Evolutionary conservation across 2,113 vertebrate species (phyloP), one percentile per base, ranked within the genome.

Genomic region (Myanophis thanlyinensis): DNA sequence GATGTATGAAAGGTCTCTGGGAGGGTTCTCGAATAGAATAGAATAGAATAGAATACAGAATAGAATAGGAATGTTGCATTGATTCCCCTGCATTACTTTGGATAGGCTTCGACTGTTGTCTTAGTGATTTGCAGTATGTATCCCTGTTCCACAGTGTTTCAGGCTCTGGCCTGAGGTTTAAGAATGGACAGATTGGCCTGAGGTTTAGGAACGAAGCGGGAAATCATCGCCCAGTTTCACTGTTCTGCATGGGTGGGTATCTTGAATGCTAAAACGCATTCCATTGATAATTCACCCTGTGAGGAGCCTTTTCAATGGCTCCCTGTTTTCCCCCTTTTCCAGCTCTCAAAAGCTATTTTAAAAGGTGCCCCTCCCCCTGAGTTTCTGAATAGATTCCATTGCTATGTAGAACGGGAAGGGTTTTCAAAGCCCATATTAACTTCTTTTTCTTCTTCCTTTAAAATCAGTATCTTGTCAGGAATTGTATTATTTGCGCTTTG

Each of bases 231-330:
- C 97, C 96, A 95, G 98, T 97, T 98, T 97, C 98, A 97, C 97
- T 98, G 97, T 98, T 98, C 97, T 97, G 98, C 98, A 89, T 97
- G 97, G 97, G 95, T 97, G 95, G 96, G 88, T 97, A 97, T 95
- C 95, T 96, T 98, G 97, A 98, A 98, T 97, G 97, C 96, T 96
- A 96, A 96, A 96, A 96, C 95, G 90, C 95, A 95, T 97, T 97
- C 97, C 97, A 95, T 94, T 97, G 97, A 97, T 95, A 98, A 97
- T 96, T 98, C 96, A 97, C 97, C 95, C 96, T 95, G 85, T 92
- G 94, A 97, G 92, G 93, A 97, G 93, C 88, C 93, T 97, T 97
- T 97, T 97, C 97, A 97, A 95, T 96, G 97, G 97, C 92, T 92
- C 91, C 93, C 87, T 94, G 91, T 95, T 94, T 93, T 90, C 80